Evolutionary conservation across 2,888 invertebrate species (phyloP), one percentile per base, ranked within the genome.

Genomic region (Hypomecis punctinalis): DNA sequence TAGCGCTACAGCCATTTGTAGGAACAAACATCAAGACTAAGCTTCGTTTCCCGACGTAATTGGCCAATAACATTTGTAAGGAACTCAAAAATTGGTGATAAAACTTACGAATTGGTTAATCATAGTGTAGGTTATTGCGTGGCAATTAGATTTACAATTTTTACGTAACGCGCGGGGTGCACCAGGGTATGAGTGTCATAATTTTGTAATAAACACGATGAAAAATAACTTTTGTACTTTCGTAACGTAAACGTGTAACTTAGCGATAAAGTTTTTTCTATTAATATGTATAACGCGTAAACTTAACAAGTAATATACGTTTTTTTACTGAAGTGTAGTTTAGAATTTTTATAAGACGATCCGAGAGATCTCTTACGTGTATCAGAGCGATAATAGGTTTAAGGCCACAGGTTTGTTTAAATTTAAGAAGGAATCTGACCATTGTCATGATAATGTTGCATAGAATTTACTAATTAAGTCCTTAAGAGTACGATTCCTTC

Each of bases 141-240:
- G 89, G 90, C 88, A 90, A 90, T 89, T 89, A 90, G 84, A 83
- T 72, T 87, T 85, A 86, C 81, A 79, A 71, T 76, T 78, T 85
- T 83, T 81, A 88, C 85, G 84, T 86, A 89, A 88, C 81, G 90
- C 86, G 93, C 91, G 91, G 93, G 92, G 90, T 93, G 89, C 84
- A 92, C 90, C 93, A 93, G 93, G 93, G 93, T 93, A 93, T 89
- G 93, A 90, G 90, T 93, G 93, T 93, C 93, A 91, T 91, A 88
- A 88, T 53, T 85, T 89, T 86, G 85, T 91, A 89, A 85, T 51
- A 84, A 85, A 86, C 83, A 70, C 63, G 59, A 51, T 40, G 51
- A 46, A 51, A 43, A 54, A 61, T 71, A 81, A 84, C 80, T 90
- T 93, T 92, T 93, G 91, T 93, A 93, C 90, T 92, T 91, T 92